Evolutionary conservation across 1,140 invertebrate species (phyloP).

Genomic region (Drosophila watanabei): DNA sequence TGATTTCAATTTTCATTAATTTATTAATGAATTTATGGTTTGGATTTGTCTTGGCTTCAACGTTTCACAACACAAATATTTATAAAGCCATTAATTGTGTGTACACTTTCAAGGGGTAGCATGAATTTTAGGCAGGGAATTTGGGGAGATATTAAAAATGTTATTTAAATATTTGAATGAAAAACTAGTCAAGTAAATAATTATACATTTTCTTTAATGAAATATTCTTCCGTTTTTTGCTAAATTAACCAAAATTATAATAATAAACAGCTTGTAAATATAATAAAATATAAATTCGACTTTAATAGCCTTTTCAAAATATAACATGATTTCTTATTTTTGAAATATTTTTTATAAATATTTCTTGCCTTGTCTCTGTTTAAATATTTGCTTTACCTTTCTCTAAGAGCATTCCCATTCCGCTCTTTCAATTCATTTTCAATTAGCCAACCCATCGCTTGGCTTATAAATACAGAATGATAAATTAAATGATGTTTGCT

Average conservation of each 20-base stretch:
- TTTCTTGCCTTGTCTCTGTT: rapidly evolving
- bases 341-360: no score
- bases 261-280: no score
- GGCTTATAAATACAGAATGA: constrained; percentile 40
- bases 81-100: constrained; percentile 37
- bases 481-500: constrained; percentile 65
- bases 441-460: constrained; percentile 28
- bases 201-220: background rate
- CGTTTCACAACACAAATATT: constrained; percentile 47
- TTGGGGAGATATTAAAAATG: background rate
- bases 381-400: background rate
- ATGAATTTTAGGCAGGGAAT: background rate
- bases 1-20: constrained; percentile 48
- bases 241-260: no score
- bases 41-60: constrained; percentile 31
- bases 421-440: background rate
- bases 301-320: no score
- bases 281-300: no score
- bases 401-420: constrained; percentile 11
- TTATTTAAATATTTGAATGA: background rate
- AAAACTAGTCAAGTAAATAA: background rate
- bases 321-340: no score
- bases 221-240: background rate
- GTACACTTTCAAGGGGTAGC: constrained; percentile 11
- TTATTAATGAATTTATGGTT: constrained; percentile 53